Evolutionary conservation across 2,888 invertebrate genomes (phyloP).

Genomic region (Toxonevra muliebris): DNA sequence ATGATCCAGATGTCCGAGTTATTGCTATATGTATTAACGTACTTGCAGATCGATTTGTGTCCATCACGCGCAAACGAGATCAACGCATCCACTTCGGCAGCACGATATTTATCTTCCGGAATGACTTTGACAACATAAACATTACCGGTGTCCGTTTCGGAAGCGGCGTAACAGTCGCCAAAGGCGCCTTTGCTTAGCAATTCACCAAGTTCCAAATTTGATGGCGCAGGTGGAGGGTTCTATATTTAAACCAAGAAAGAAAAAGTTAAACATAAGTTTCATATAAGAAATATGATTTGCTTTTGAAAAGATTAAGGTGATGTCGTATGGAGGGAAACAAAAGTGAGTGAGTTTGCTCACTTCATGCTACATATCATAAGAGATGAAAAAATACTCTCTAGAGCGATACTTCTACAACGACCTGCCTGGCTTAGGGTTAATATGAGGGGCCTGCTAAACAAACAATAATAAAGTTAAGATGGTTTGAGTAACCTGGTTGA

Average conservation of each 20-base stretch:
- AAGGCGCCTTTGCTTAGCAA: conserved; percentile 49
- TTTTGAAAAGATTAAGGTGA: too few relatives aligned
- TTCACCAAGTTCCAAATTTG: conserved; percentile 50
- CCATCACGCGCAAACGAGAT: conserved; percentile 89
- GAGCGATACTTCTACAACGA: too few relatives aligned
- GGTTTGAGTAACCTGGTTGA: too few relatives aligned
- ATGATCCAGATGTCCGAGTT: conserved; percentile 89
- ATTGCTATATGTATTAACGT: conserved; percentile 84
- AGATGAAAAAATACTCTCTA: too few relatives aligned
- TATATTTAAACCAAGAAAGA: conserved; percentile 28
- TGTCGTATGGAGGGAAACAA: too few relatives aligned
- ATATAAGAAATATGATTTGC: too few relatives aligned
- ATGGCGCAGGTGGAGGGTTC: conserved; percentile 51
- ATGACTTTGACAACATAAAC: conserved; percentile 53
- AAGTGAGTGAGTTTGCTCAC: too few relatives aligned
- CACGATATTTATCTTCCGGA: conserved; percentile 52
- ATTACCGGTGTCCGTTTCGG: conserved; percentile 44
- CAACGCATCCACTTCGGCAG: conserved; percentile 78
- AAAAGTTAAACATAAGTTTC: too few relatives aligned
- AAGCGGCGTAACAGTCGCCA: conserved; percentile 55
- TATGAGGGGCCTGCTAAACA: too few relatives aligned
- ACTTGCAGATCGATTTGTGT: conserved; percentile 82
- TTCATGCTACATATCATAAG: too few relatives aligned
- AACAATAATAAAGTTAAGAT: too few relatives aligned
- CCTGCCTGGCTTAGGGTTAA: too few relatives aligned